Base-by-base conservation (phyloP, 2,113 vertebrate species). In the Tetrax tetrax region DNA sequence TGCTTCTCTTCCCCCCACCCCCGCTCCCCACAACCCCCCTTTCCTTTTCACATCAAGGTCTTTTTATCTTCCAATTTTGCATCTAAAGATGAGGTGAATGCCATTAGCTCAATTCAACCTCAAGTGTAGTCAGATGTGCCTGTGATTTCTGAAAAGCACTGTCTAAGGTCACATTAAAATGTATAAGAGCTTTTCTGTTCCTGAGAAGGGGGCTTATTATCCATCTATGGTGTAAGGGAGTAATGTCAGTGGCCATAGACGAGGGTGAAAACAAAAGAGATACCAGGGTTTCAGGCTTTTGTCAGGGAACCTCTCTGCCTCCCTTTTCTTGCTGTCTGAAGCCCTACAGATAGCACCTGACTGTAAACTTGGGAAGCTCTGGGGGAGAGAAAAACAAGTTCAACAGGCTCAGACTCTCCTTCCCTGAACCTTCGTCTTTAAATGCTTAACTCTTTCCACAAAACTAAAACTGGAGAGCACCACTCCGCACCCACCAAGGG, bases 1-100 rank as follows among this genome's bases (percentile, higher is more conserved):
- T 98, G 96, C 98, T 97, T 94, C 95, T 96, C 93, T 97, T 96
- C 84, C 93, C 87, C 93, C 92, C 72, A 27, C 91, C 86, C 94
- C 93, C 76, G 53, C 37, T 76, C 89, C 96, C 81, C 90, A 83
- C 95, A 93, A 71, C 85, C 92, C 95, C 95, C 94, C 92, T 85
- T 90, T 96, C 96, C 98, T 97, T 98, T 98, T 97, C 98, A 97
- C 97, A 98, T 98, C 98, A 98, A 98, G 98, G 98, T 98, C 98
- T 98, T 99, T 98, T 98, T 98, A 99, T 99, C 98, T 98, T 98
- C 98, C 98, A 98, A 98, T 98, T 98, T 98, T 98, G 98, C 97
- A 98, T 98, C 98, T 98, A 98, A 98, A 98, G 98, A 98, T 97
- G 98, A 98, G 98, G 98, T 98, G 98, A 98, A 98, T 98, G 98